phyloP scores from a whole-genome alignment of 2,113 vertebrate species.

The Chloebia gouldiae region DNA sequence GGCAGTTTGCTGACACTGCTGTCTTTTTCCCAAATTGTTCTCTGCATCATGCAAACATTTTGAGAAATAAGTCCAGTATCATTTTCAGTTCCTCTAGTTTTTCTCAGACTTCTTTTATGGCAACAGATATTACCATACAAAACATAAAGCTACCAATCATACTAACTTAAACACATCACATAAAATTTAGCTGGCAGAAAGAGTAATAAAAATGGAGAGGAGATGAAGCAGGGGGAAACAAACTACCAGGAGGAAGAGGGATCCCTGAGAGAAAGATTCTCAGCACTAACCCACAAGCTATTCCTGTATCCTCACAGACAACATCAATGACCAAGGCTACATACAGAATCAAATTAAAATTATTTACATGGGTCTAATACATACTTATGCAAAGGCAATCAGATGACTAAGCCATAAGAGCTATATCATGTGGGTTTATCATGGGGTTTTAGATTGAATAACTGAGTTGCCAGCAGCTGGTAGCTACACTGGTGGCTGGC shows the following conservation, averaged over 20 bases:
- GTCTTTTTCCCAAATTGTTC: not conserved
- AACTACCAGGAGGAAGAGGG: not conserved
- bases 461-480: not conserved
- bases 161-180: not conserved
- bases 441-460: not conserved
- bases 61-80: not conserved
- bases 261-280: not conserved
- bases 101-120: not conserved
- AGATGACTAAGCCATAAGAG: not conserved
- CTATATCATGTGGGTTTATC: not conserved
- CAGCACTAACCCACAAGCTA: not conserved
- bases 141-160: not conserved
- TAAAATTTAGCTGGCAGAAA: slow-evolving; percentile 8
- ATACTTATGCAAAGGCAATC: not conserved
- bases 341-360: not conserved
- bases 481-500: not conserved
- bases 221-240: not conserved
- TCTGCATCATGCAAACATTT: not conserved
- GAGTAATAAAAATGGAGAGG: not conserved
- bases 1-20: not conserved
- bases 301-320: not conserved
- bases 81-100: not conserved
- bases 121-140: not conserved
- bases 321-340: fast-evolving
- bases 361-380: not conserved